Evolutionary conservation across 1,140 invertebrate species (phyloP).

Genomic region (Drosophila pruinosa): DNA sequence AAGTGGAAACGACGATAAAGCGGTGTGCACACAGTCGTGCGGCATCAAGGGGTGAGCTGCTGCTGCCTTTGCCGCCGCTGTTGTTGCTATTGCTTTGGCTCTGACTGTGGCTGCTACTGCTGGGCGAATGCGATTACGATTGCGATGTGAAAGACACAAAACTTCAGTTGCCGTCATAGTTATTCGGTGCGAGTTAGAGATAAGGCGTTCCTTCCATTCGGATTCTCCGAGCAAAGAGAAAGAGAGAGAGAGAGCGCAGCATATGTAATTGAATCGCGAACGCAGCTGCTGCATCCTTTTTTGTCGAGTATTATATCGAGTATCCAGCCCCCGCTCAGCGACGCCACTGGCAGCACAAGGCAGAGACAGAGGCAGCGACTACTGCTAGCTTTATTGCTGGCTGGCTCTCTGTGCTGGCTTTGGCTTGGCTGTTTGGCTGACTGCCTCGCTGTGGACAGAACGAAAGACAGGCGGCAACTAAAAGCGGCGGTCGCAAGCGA

Average conservation of each 20-base stretch:
- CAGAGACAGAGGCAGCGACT: constrained; percentile 24
- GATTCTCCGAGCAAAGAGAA: background rate
- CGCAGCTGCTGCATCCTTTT: constrained; percentile 52
- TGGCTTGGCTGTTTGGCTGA: constrained; percentile 64
- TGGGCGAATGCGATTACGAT: no score
- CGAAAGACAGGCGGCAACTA: constrained; percentile 77
- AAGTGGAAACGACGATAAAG: constrained; percentile 51
- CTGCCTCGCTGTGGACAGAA: constrained; percentile 70
- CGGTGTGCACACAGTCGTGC: constrained; percentile 53
- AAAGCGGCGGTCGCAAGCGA: constrained; percentile 52
- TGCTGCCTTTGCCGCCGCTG: background rate
- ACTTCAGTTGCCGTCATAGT: constrained; percentile 27
- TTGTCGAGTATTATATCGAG: background rate
- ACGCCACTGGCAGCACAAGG: constrained; percentile 4
- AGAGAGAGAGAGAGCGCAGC: background rate
- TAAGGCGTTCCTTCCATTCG: constrained; percentile 32
- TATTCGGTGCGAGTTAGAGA: constrained; percentile 31
- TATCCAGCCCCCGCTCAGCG: background rate
- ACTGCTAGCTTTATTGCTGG: constrained; percentile 64
- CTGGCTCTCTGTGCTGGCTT: constrained; percentile 34
- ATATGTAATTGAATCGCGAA: constrained; percentile 19
- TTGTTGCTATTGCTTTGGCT: background rate
- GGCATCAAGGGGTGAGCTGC: constrained; percentile 58
- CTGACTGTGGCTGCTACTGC: constrained; percentile 1
- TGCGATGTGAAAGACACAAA: no score